Base-by-base conservation (phyloP, 1,140 invertebrate species). In the Caenorhabditis remanei region DNA sequence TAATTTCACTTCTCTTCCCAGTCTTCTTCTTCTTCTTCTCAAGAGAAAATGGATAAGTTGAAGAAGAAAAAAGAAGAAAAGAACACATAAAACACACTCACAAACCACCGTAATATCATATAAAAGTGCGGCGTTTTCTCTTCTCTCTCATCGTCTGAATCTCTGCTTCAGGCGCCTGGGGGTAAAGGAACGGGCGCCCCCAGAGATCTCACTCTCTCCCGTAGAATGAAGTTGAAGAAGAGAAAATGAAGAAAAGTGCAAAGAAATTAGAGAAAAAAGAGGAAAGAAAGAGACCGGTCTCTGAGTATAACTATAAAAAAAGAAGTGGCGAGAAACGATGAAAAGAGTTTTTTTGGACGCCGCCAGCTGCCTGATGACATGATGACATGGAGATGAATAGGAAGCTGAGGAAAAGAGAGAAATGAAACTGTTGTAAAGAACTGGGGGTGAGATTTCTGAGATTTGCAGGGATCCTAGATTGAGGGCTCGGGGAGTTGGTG, bases 271-370 rank as follows among this genome's bases (percentile, higher is more conserved):
- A 32, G 14, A 58, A 58, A 16, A 79, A 79, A 79, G 71, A 53
- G 71, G 46, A 79, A 79, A 79, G 43, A 79, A 79, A 79, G 71
- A 79, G 71, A 79, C 71, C 71, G 71, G 71, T 79, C 71, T 79
- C 71, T 79, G n/a, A 13, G 32, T 79, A 41, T 79, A 79, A 79
- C 71, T 79, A 79, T 79, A 79, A 79, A 79, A 79, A 79, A 71
- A 43, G 43, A 71, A 48, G 19, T 32, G 41, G 9, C 14, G 46
- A 8, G 24, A 41, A 50, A n/a, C 16, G 71, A 50, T 9, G 43
- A 48, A 79, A 32, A 50, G 46, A n/a, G 40, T 50, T 50, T 50
- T 50, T 50, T 50, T 79, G 71, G 71, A 53, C 46, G 71, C 65
- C 65, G 43, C 65, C 65, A 71, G 65, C 65, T 71, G 65, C 41